Evolutionary conservation across 2,113 vertebrate species (phyloP).

Genomic region (Talpa occidentalis): DNA sequence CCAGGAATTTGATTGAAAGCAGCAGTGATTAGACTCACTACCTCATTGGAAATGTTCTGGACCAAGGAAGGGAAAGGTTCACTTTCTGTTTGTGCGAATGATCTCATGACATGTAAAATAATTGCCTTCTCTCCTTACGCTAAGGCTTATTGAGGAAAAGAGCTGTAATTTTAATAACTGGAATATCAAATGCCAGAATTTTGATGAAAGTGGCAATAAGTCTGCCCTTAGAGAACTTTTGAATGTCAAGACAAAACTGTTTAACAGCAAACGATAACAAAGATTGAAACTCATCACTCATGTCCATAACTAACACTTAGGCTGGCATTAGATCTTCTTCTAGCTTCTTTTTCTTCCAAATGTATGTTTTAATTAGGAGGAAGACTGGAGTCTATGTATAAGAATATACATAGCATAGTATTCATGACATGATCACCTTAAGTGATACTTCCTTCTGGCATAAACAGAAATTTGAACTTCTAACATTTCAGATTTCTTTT

Average conservation of each 20-base stretch:
- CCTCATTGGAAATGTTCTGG: not conserved
- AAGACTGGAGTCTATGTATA: not conserved
- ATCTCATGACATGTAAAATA: not conserved
- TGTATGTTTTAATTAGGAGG: not conserved
- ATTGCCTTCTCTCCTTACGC: not conserved
- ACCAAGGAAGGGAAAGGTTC: not conserved
- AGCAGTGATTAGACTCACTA: not conserved
- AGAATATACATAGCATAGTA: not conserved
- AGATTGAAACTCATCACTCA: not conserved
- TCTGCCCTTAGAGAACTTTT: not conserved
- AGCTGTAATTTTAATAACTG: not conserved
- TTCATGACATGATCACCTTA: not conserved
- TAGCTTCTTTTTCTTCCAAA: not conserved
- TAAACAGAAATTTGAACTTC: not conserved
- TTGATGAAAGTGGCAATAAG: not conserved
- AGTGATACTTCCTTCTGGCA: not conserved
- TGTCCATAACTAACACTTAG: not conserved
- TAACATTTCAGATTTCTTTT: not conserved
- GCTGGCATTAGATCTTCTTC: not conserved
- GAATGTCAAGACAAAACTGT: not conserved
- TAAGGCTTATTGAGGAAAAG: not conserved
- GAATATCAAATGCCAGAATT: not conserved
- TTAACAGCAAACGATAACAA: not conserved
- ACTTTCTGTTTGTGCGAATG: not conserved
- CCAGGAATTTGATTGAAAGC: not conserved